Base-by-base conservation (phyloP, 2,113 vertebrate species). In the Nansenia antarctica region DNA sequence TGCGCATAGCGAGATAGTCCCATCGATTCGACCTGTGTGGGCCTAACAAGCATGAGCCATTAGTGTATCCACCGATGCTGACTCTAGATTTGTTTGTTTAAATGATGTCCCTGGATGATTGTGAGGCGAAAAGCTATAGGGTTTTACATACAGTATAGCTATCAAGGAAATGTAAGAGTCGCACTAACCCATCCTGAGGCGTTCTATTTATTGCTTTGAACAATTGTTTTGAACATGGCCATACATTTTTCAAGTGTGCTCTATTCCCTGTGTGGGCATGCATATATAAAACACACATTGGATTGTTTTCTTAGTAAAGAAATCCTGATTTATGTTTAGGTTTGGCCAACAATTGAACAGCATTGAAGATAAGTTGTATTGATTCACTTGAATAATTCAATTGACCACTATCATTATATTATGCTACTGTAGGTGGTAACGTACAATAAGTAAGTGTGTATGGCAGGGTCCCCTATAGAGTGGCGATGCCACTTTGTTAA, bases 11-110 rank as follows among this genome's bases (percentile, higher is more conserved):
- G 65, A 77, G 77, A 83, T 85, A 79, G 80, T 68, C 79, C 61
- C 85, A 90, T 90, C 78, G 91, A 91, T 92, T 83, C 90, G 89
- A 91, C 90, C 90, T 87, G 81, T 86, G 89, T 90, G 85, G 89
- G 88, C 83, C 82, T 78, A 24, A 54, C 83, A 81, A 88, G 85
- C 68, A 68, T 67, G 71, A 88, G 85, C 83, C 85, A 91, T 90
- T 90, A 85, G 82, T 75, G 66, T 76, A 79, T 84, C 78, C 81
- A 89, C 85, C 87, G 78, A 88, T 82, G 76, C 82, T 82, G 73
- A 55, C 82, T 79, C 74, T 70, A 75, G 73, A 78, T 89, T 83
- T 85, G 74, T 82, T 87, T 88, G 77, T 80, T 81, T 80, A 90
- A 90, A 91, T 80, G 59, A 87, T 82, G 67, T 91, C 87, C 83